Percentiles rank a stretch among this genome's conserved stretches.
Evolutionary conservation across 1,140 invertebrate genomes (phyloP).

Genomic region (Drosophila neocordata): DNA sequence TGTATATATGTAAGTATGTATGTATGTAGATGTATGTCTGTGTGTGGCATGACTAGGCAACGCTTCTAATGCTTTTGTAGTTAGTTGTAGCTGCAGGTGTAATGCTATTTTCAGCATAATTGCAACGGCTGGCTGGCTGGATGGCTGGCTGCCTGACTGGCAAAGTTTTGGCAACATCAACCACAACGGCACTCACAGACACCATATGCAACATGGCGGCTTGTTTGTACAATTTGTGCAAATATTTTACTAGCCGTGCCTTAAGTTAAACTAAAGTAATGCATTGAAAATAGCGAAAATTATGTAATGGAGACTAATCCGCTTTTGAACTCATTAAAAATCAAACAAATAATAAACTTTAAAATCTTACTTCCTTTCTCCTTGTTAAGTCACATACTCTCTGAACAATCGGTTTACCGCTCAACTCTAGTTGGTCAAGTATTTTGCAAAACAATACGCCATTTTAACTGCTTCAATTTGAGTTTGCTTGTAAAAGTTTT

Average conservation of each 20-base stretch:
- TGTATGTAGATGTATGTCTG: slow-evolving; percentile 12
- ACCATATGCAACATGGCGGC: slow-evolving; percentile 32
- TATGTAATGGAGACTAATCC: slow-evolving; percentile 24
- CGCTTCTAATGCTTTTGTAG: slow-evolving; percentile 9
- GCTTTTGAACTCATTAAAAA: slow-evolving; percentile 9
- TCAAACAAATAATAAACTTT: background rate
- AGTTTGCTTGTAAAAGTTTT: slow-evolving; percentile 63
- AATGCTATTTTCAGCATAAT: slow-evolving; percentile 47
- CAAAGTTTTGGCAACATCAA: slow-evolving; percentile 44
- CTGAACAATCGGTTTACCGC: slow-evolving; percentile 28
- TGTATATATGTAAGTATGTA: background rate
- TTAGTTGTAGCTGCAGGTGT: slow-evolving; percentile 20
- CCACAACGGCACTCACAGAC: slow-evolving; percentile 16
- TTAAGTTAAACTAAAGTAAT: slow-evolving; percentile 27
- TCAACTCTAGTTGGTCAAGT: slow-evolving; percentile 52
- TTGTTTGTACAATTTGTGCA: slow-evolving; percentile 39
- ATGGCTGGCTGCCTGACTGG: slow-evolving; percentile 34
- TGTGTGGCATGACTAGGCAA: slow-evolving; percentile 3
- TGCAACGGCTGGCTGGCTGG: slow-evolving; percentile 31
- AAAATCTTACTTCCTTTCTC: slow-evolving; percentile 1
- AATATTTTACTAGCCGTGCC: slow-evolving; percentile 58
- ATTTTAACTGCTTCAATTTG: slow-evolving; percentile 72
- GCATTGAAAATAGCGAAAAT: slow-evolving; percentile 5
- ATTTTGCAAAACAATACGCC: slow-evolving; percentile 73
- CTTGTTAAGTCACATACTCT: slow-evolving; percentile 6